phyloP scores from a whole-genome alignment of 2,113 vertebrate genomes.

The Formicarius rufipectus region DNA sequence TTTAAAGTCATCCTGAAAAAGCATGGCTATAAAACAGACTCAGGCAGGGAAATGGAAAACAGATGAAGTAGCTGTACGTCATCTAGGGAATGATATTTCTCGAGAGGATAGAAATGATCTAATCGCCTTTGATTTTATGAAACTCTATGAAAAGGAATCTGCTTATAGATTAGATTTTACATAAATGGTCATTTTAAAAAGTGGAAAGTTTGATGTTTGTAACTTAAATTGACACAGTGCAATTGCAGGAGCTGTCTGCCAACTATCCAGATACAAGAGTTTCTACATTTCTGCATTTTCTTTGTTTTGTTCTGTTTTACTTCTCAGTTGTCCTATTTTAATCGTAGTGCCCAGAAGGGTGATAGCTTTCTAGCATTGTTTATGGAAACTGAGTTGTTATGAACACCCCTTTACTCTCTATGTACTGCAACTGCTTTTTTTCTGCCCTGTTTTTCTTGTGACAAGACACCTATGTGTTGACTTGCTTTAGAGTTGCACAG shows the following conservation, averaged over 20 bases:
- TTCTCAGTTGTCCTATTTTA: neutral
- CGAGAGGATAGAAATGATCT: conserved; percentile 46
- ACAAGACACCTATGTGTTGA: neutral
- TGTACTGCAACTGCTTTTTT: neutral
- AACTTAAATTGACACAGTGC: neutral
- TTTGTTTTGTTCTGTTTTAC: neutral
- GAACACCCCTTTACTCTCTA: neutral
- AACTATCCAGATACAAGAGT: neutral
- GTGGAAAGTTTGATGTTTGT: conserved; percentile 41
- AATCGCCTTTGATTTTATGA: conserved; percentile 55
- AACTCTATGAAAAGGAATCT: conserved; percentile 30
- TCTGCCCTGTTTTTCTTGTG: neutral
- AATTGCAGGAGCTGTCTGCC: neutral
- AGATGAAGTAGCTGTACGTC: conserved; percentile 61
- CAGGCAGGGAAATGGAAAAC: conserved; percentile 72
- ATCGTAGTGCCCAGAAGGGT: neutral
- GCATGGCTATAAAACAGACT: conserved; percentile 70
- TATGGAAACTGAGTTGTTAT: neutral
- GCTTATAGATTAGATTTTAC: conserved; percentile 42
- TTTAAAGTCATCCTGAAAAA: conserved; percentile 75
- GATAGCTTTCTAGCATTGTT: neutral
- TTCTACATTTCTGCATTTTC: neutral
- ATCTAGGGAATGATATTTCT: conserved; percentile 55
- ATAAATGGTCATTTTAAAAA: conserved; percentile 22
- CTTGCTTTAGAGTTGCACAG: neutral